Percentiles rank a stretch among this genome's conserved stretches.
Evolutionary conservation across 1,140 invertebrate genomes (phyloP).

Genomic region (Magallana angulata): DNA sequence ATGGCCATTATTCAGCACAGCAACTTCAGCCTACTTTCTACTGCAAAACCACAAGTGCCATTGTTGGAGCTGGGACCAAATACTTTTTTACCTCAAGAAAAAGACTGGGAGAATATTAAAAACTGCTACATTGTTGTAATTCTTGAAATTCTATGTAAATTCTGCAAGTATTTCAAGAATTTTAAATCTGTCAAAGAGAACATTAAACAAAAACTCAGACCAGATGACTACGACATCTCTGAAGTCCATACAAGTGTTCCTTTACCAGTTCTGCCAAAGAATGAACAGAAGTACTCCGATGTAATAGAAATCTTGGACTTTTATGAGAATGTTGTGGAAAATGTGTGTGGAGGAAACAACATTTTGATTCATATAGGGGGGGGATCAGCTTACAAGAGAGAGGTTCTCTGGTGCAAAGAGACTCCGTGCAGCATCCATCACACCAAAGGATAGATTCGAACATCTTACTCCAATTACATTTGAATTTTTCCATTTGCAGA

Average conservation of each 20-base stretch:
- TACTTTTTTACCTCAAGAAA: conserved; percentile 29
- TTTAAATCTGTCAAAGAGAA: background rate
- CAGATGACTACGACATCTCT: conserved; percentile 27
- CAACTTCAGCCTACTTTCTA: conserved; percentile 21
- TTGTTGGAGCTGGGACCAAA: background rate
- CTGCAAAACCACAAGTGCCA: conserved; percentile 20
- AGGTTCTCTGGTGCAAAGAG: too few species aligned
- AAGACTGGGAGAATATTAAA: conserved; percentile 38
- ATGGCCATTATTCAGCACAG: conserved; percentile 53
- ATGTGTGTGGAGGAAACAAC: background rate
- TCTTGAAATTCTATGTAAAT: conserved; percentile 30
- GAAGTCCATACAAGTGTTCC: conserved; percentile 42
- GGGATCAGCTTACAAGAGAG: too few species aligned
- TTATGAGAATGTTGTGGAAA: conserved; percentile 30
- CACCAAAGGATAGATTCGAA: too few species aligned
- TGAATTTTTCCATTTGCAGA: too few species aligned
- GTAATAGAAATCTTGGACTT: conserved; percentile 48
- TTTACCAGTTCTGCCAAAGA: conserved; percentile 48
- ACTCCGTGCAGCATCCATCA: too few species aligned
- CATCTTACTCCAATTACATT: too few species aligned
- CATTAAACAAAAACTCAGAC: background rate
- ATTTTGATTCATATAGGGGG: too few species aligned
- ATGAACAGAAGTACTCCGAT: conserved; percentile 55
- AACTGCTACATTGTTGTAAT: conserved; percentile 13
- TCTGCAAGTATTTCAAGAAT: conserved; percentile 41